phyloP scores from a whole-genome alignment of 2,888 invertebrate genomes.

The Crossocerus cetratus region DNA sequence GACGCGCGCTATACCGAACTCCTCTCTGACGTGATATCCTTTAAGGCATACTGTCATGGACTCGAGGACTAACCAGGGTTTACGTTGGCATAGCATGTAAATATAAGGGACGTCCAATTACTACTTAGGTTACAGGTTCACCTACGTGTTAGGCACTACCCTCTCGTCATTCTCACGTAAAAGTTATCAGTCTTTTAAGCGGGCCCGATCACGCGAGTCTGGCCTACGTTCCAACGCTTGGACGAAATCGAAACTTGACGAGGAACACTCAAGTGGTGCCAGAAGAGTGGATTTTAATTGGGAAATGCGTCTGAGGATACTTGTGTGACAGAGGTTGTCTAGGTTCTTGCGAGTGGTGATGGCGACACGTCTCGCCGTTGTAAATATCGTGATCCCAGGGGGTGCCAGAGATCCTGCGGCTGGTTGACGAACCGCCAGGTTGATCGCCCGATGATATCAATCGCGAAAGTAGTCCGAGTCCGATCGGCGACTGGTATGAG shows the following conservation, averaged over 20 bases:
- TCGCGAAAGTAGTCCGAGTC: conserved; percentile 20
- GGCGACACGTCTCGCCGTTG: conserved; percentile 41
- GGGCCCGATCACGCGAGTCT: conserved; percentile 11
- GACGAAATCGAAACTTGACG: neutral
- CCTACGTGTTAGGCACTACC: conserved; percentile 44
- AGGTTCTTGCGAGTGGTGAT: conserved; percentile 22
- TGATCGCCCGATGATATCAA: conserved; percentile 29
- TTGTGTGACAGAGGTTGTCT: conserved; percentile 35
- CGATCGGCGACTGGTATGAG: conserved; percentile 1
- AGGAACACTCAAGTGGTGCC: too few relatives aligned
- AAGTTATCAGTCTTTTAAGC: conserved; percentile 12
- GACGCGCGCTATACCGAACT: too few relatives aligned
- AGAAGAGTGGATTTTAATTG: too few relatives aligned
- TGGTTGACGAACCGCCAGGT: conserved; percentile 28
- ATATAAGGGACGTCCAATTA: conserved; percentile 60
- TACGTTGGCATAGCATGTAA: conserved; percentile 69
- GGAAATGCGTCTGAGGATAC: neutral
- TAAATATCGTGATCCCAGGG: conserved; percentile 48
- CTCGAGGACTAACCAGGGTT: conserved; percentile 77
- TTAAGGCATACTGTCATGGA: conserved; percentile 58
- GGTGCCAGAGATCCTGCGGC: conserved; percentile 21
- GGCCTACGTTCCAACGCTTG: conserved; percentile 9
- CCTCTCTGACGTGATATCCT: conserved; percentile 29
- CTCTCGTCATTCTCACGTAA: conserved; percentile 48
- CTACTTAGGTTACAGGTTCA: conserved; percentile 49